These are phyloP conservation scores for Rhagophthalmus giganteus DNA, from an alignment of 2,888 invertebrate genomes.

Conservation along the genomic window DNA sequence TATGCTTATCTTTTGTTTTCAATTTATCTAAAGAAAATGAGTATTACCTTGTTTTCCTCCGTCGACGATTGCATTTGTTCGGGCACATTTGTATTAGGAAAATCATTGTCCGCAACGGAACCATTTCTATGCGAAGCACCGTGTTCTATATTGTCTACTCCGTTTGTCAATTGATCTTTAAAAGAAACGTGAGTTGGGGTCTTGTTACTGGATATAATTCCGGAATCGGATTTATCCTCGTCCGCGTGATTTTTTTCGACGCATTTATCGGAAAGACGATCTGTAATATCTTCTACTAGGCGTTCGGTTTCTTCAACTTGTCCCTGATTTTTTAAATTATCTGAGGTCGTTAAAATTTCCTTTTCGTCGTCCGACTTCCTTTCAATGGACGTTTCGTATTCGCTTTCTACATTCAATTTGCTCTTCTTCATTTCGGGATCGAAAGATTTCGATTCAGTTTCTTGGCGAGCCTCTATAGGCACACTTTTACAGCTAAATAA, in stretches of 20 bases:
- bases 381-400: constrained; percentile 35
- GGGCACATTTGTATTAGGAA: constrained; percentile 32
- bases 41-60: constrained; percentile 18
- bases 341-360: no score
- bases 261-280: neutral
- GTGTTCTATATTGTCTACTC: constrained; percentile 42
- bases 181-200: constrained; percentile 39
- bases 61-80: constrained; percentile 47
- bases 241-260: constrained; percentile 7
- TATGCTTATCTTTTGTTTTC: neutral
- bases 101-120: constrained; percentile 11
- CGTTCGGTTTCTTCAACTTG: constrained; percentile 21
- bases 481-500: constrained; percentile 49
- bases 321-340: no score
- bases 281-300: neutral
- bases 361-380: no score
- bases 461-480: constrained; percentile 38
- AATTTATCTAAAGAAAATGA: neutral
- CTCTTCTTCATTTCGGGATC: neutral
- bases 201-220: constrained; percentile 25
- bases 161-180: constrained; percentile 38
- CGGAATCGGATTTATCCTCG: constrained; percentile 21
- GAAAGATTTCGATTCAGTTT: constrained; percentile 5
- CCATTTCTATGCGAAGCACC: constrained; percentile 14
- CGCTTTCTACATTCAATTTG: neutral